Evolutionary conservation across 1,140 invertebrate species (phyloP).

Genomic region (Scaptomyza pallida): DNA sequence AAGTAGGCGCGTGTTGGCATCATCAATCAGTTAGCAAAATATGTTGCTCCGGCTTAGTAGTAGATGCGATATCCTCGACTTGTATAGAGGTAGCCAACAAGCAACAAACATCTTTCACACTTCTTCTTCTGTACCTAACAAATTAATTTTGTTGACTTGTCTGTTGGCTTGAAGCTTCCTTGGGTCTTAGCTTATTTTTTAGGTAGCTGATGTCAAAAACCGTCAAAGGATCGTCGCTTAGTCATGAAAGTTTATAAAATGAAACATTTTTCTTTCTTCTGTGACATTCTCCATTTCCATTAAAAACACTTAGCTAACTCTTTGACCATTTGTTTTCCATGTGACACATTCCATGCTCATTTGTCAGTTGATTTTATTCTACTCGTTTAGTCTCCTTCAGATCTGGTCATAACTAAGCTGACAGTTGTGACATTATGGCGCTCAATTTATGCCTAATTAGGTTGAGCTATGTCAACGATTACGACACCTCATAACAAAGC

Average conservation of each 20-base stretch:
- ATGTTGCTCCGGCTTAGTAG: conserved; percentile 6
- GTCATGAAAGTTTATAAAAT: neutral
- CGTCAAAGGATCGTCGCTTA: conserved; percentile 5
- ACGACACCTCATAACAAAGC: conserved; percentile 70
- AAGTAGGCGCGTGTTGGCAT: conserved; percentile 65
- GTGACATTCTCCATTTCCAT: conserved; percentile 12
- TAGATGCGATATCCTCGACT: conserved; percentile 14
- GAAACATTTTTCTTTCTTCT: conserved; percentile 1
- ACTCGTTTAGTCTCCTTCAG: conserved; percentile 5
- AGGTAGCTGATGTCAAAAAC: conserved; percentile 33
- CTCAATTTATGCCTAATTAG: conserved; percentile 76
- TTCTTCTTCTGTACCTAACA: conserved; percentile 64
- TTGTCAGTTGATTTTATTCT: conserved; percentile 30
- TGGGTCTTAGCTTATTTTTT: conserved; percentile 7
- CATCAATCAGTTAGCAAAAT: conserved; percentile 75
- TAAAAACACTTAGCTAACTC: conserved; percentile 45
- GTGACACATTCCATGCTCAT: conserved; percentile 45
- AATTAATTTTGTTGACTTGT: conserved; percentile 47
- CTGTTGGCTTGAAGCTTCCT: neutral
- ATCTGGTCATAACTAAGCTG: conserved; percentile 51
- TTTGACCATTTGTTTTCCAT: conserved; percentile 7
- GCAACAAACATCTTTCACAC: conserved; percentile 62
- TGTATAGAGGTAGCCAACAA: conserved; percentile 42
- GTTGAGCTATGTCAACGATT: conserved; percentile 77
- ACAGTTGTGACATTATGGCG: conserved; percentile 78